These are phyloP conservation scores for Tromatobia lineatoria DNA, from an alignment of 2,888 invertebrate species.

Conservation along the genomic window DNA sequence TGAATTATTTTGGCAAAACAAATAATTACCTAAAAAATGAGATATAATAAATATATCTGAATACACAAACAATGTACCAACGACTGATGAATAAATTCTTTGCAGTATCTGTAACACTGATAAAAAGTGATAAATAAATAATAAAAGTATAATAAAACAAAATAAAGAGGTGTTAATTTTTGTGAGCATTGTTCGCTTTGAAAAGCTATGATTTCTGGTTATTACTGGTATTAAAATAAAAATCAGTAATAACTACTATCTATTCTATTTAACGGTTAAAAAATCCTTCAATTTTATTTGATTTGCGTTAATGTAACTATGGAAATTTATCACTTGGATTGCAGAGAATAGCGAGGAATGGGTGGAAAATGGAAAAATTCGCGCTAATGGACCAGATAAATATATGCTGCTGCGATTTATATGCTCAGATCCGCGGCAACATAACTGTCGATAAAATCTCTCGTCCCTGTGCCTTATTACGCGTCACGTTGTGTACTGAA, in stretches of 20 bases:
- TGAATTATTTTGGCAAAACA: background rate
- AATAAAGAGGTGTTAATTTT: too few relatives aligned
- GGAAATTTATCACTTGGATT: background rate
- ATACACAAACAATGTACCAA: too few relatives aligned
- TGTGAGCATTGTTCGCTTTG: too few relatives aligned
- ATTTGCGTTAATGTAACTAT: background rate
- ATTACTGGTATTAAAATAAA: too few relatives aligned
- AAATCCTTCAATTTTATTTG: background rate
- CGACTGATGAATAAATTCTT: too few relatives aligned
- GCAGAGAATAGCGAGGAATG: background rate
- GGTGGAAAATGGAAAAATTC: background rate
- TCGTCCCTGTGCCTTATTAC: conserved; percentile 24
- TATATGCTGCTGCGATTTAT: conserved; percentile 9
- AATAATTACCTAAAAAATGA: background rate
- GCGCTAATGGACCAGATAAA: conserved; percentile 33
- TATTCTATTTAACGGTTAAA: too few relatives aligned
- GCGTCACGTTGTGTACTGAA: conserved; percentile 16
- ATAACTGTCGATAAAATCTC: conserved; percentile 50
- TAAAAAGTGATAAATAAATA: too few relatives aligned
- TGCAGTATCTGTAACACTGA: too few relatives aligned
- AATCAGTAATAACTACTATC: too few relatives aligned
- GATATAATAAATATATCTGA: too few relatives aligned
- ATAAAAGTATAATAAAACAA: too few relatives aligned
- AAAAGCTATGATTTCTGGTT: too few relatives aligned
- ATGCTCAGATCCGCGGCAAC: conserved; percentile 10